Evolutionary conservation across 2,797 vertebrate species (phyloP).

Genomic region (Artibeus lituratus): DNA sequence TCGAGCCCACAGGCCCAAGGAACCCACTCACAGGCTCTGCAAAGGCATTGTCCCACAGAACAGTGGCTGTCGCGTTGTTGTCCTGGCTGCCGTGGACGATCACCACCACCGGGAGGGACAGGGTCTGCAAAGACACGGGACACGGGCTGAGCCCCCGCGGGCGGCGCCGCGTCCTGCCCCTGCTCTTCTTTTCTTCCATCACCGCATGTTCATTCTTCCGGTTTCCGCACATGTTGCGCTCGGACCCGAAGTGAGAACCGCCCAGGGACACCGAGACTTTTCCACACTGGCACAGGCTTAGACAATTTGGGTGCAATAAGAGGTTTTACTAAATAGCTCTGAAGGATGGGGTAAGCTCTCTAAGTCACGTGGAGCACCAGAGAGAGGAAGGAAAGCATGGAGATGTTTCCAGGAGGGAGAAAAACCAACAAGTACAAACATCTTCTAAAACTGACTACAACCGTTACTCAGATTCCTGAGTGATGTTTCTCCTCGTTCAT

Average conservation of each 20-base stretch:
- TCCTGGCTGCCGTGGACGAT: conserved; percentile 98
- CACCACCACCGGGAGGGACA: conserved; percentile 95
- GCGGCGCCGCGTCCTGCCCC: not conserved
- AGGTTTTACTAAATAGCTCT: not conserved
- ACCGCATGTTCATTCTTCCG: not conserved
- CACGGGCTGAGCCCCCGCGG: not conserved
- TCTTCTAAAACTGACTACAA: not conserved
- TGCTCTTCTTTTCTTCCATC: too few species aligned
- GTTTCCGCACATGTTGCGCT: not conserved
- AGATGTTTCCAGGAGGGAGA: not conserved
- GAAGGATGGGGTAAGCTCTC: not conserved
- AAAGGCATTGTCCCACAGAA: conserved; percentile 97
- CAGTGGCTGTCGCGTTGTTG: conserved; percentile 96
- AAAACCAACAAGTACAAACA: not conserved
- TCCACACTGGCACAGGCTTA: not conserved
- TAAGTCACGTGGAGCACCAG: not conserved
- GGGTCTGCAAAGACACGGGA: conserved; percentile 82
- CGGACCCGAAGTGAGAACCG: not conserved
- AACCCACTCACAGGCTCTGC: conserved; percentile 91
- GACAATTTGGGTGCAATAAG: not conserved
- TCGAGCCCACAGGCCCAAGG: accelerated
- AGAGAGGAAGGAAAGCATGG: not conserved
- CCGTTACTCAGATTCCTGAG: not conserved
- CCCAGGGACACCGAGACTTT: not conserved
- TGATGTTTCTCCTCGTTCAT: not conserved